Evolutionary conservation across 2,113 vertebrate species (phyloP).

Genomic region (Thryonomys swinderianus): DNA sequence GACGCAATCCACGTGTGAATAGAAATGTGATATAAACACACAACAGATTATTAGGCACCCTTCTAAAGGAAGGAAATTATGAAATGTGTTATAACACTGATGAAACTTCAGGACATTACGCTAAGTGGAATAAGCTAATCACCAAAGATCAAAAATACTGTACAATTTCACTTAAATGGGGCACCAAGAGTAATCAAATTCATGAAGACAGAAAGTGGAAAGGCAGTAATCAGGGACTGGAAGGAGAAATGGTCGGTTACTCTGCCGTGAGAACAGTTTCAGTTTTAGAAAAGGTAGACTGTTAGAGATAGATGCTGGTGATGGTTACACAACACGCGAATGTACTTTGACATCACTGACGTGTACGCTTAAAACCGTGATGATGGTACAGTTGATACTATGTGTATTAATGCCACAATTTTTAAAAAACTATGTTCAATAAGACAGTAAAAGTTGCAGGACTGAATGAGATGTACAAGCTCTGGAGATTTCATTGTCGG

Average conservation of each 20-base stretch:
- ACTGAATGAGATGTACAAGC: neutral
- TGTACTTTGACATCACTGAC: neutral
- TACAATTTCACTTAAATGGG: neutral
- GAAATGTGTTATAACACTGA: neutral
- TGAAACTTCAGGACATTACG: neutral
- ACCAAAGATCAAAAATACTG: neutral
- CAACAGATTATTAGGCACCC: neutral
- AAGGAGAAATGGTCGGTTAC: too few species aligned
- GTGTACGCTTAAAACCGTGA: neutral
- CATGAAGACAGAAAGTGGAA: neutral
- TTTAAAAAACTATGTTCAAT: neutral
- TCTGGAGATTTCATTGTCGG: neutral
- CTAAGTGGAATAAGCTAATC: conserved; percentile 15
- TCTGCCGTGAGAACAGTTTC: neutral
- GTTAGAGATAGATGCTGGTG: neutral
- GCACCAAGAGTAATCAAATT: neutral
- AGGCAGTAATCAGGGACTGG: neutral
- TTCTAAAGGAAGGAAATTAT: conserved; percentile 5
- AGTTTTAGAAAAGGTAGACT: neutral
- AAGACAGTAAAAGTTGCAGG: neutral
- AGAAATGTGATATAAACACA: neutral
- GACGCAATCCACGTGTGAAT: neutral
- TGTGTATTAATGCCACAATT: neutral
- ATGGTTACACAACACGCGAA: neutral
- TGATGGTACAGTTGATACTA: neutral